A percentile compares a stretch with the other conserved stretches of the same genome.
Evolutionary conservation across 1,140 invertebrate species (phyloP).

Genomic region (Tetragnatha versicolor): DNA sequence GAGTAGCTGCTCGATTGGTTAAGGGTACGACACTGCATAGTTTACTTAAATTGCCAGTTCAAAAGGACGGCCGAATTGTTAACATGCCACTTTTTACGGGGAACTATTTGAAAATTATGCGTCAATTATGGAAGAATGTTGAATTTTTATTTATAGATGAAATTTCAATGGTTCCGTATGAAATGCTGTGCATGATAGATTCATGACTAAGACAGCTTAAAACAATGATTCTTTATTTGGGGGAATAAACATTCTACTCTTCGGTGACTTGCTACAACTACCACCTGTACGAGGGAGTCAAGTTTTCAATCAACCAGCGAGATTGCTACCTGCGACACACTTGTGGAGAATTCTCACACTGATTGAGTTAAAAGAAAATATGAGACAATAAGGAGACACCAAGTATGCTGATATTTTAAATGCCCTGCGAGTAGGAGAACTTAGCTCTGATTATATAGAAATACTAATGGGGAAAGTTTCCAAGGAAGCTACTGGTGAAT

Average conservation of each 20-base stretch:
- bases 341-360: constrained; percentile 61
- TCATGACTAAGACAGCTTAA: too few relatives aligned
- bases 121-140: constrained; percentile 61
- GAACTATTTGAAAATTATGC: constrained; percentile 61
- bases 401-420: constrained; percentile 55
- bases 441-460: too few relatives aligned
- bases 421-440: constrained; percentile 53
- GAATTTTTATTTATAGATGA: constrained; percentile 64
- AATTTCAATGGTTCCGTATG: constrained; percentile 60
- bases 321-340: constrained; percentile 60
- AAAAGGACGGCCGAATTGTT: too few relatives aligned
- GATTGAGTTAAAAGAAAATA: constrained; percentile 62
- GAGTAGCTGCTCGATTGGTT: constrained; percentile 60
- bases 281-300: constrained; percentile 60
- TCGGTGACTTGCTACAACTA: constrained; percentile 63
- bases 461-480: too few relatives aligned
- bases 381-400: constrained; percentile 57
- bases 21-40: constrained; percentile 59
- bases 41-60: constrained; percentile 60
- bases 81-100: constrained; percentile 60
- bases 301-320: constrained; percentile 61
- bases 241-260: constrained; percentile 53
- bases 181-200: constrained; percentile 63
- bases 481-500: too few relatives aligned
- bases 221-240: too few relatives aligned